Evolutionary conservation across 2,888 invertebrate genomes (phyloP).

Genomic region (Zygothrica quintamaculata): DNA sequence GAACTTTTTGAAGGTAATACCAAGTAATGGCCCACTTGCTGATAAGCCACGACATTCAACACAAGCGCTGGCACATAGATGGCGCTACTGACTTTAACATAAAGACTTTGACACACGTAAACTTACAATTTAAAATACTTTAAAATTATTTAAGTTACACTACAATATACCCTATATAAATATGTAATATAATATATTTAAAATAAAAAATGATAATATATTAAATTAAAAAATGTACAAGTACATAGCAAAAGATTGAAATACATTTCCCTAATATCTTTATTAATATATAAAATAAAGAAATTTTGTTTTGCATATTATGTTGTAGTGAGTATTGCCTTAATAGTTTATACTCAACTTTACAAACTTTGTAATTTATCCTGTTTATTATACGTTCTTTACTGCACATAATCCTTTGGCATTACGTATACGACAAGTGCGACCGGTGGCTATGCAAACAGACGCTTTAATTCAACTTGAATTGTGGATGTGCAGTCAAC

Average conservation of each 20-base stretch:
- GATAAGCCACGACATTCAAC: slow-evolving; percentile 44
- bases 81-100: no score
- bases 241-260: no score
- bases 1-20: slow-evolving; percentile 59
- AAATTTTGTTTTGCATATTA: background rate
- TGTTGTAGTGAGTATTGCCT: background rate
- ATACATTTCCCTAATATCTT: no score
- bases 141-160: background rate
- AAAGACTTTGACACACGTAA: no score
- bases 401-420: no score
- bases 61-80: slow-evolving; percentile 56
- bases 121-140: background rate
- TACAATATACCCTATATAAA: background rate
- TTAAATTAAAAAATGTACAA: no score
- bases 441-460: slow-evolving; percentile 3
- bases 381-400: background rate
- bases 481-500: background rate
- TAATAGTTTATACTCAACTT: background rate
- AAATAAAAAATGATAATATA: no score
- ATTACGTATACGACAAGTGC: slow-evolving; percentile 53
- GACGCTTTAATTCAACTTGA: slow-evolving; percentile 12
- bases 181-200: no score
- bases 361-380: slow-evolving; percentile 4
- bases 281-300: no score
- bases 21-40: slow-evolving; percentile 31